Evolutionary conservation across 2,888 invertebrate genomes (phyloP), one percentile per base, ranked within the genome.

Genomic region (Pheosia gnoma): DNA sequence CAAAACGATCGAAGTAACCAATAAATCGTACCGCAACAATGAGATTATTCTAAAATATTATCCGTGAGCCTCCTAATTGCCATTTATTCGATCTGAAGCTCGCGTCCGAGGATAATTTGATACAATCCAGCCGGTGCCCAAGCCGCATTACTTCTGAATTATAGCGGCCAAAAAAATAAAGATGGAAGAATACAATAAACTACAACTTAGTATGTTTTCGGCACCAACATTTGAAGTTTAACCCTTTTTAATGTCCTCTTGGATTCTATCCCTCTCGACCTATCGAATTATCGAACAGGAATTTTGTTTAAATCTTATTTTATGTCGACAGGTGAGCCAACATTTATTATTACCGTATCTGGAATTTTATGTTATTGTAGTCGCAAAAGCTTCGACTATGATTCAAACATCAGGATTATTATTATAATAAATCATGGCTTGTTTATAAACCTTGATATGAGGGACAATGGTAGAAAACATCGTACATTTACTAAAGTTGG

Each of bases 111-210:
- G 68, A 86, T 87, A 87, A 88, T 88, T 84, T 81, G 82, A 89
- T 85, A 88, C 80, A 83, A 81, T 79, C 85, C 90, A 87, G 84
- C 88, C 66, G 80, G 78, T 84, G 86, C 70, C 80, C 73, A 70
- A 68, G 76, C 72, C 77, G 78, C 82, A 82, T 86, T 83, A 82
- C 78, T 75, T 81, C 82, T 84, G 79, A 84, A 83, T 85, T 84
- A 84, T 81, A 75, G 73, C 67, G 62, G 72, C 81, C 81, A 87
- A 87, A 89, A 90, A 83, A 83, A 39, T 71, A 67, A 75, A 77
- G 75, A 75, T 58, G 68, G 71, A 75, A 66, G 77, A 81, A 76
- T 75, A 79, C 78, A 79, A 88, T 87, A 88, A 88, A 74, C 84
- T 86, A 81, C 81, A 75, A 75, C 71, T 82, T 75, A 74, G 75